A percentile compares a stretch with the other conserved stretches of the same genome.
Conservation (phyloP, 1,140 invertebrate species). For the Thereuonema tuberculata region DNA sequence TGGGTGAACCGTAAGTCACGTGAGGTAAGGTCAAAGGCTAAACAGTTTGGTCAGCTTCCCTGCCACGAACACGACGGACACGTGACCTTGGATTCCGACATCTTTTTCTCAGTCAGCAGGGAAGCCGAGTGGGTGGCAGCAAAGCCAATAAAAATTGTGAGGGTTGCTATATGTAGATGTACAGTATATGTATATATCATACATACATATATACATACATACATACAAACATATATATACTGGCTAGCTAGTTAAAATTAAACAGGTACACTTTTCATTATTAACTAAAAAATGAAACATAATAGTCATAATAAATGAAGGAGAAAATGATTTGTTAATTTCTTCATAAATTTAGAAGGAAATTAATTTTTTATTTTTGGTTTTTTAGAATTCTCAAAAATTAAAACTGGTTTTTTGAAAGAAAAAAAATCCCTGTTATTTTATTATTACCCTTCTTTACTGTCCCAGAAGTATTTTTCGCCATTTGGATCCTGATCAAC, state of each 20-base stretch:
- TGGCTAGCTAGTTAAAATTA: not conserved
- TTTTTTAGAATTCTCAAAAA: not conserved
- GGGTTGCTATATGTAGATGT: too few relatives aligned
- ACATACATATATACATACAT: not conserved
- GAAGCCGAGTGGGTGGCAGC: too few relatives aligned
- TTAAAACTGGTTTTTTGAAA: not conserved
- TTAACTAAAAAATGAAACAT: not conserved
- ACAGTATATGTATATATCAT: too few relatives aligned
- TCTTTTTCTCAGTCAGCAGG: too few relatives aligned
- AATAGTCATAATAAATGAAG: not conserved
- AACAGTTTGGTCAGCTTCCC: too few relatives aligned
- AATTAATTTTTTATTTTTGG: not conserved
- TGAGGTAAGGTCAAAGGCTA: too few relatives aligned
- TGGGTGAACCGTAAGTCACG: too few relatives aligned
- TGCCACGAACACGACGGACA: too few relatives aligned
- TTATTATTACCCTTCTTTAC: not conserved
- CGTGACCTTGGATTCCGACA: too few relatives aligned
- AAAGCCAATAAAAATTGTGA: too few relatives aligned
- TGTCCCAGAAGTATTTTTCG: not conserved
- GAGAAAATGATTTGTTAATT: not conserved
- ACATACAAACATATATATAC: not conserved
- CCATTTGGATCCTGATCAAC: not conserved
- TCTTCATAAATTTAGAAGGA: not conserved
- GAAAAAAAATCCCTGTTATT: not conserved
- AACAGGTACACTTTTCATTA: not conserved